Percentiles rank a stretch among this genome's conserved stretches.
phyloP scores from a whole-genome alignment of 2,113 vertebrate genomes.

The Rhinogobius similis region DNA sequence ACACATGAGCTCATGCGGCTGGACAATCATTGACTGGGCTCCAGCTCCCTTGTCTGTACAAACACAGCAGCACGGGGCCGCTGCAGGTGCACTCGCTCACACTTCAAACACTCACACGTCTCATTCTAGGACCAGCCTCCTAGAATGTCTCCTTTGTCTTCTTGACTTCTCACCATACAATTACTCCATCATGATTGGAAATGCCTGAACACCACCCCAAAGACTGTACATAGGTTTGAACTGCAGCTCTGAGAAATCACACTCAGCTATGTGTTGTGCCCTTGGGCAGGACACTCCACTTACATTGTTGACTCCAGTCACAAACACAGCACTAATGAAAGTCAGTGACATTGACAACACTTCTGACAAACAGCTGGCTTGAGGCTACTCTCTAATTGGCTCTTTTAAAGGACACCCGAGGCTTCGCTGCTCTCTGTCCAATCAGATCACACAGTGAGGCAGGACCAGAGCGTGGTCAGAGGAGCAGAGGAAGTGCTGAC shows the following conservation, averaged over 20 bases:
- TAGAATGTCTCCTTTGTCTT: background rate
- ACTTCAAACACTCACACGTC: background rate
- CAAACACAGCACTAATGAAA: background rate
- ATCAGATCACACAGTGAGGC: background rate
- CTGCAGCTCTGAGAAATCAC: background rate
- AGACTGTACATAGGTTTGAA: background rate
- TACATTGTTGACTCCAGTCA: background rate
- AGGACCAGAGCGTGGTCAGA: background rate
- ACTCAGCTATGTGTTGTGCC: background rate
- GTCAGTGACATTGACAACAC: background rate
- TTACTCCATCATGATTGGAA: background rate
- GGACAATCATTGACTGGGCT: slow-evolving; percentile 45
- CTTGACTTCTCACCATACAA: background rate
- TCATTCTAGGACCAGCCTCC: background rate
- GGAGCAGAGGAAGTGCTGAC: background rate
- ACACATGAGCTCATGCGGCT: slow-evolving; percentile 44
- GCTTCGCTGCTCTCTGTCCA: background rate
- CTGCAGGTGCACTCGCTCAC: background rate
- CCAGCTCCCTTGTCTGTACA: background rate
- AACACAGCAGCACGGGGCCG: background rate
- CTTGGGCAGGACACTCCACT: background rate
- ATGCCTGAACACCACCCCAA: background rate
- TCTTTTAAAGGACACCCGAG: background rate
- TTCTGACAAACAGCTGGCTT: background rate
- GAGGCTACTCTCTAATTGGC: background rate